Evolutionary conservation across 2,888 invertebrate genomes (phyloP), one percentile per base, ranked within the genome.

Genomic region (Osmoderma eremita): DNA sequence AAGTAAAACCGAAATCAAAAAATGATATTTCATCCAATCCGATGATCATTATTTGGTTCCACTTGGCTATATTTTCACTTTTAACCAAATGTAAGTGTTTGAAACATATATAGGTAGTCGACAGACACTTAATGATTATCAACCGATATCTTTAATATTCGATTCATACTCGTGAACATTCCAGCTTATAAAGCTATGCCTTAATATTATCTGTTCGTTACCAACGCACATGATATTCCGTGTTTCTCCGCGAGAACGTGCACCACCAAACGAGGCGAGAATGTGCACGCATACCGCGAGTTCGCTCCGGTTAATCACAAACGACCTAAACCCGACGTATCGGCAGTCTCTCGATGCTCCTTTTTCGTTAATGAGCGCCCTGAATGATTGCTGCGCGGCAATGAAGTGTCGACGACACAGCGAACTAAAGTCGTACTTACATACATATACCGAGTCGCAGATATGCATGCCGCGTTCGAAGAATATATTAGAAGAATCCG

Each of bases 331-430:
- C 30, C 4, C 20, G 49, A 51, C 53, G 36, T 36, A 36, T 53
- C 20, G 18, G 15, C 15, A 48, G 36, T 24, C 42, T 61, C 58
- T 24, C 18, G 58, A 48, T 61, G 58, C 15, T 61, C 45, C 17
- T 45, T 61, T 61, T 61, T 30, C 30, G 45, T 61, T 61, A 61
- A 61, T 61, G 58, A 61, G 45, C 30, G 45, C 30, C 30, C 17
- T 30, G 58, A 61, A 61, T 45, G 53, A 53, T 53, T 53, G 36
- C 36, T 38, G 13, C 38, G 53, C 38, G 38, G 53, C 53, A 53
- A 53, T 53, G 36, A 53, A 53, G 53, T n/a, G 38, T 24, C 17
- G 12, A 53, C 53, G 53, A 38, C 38, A 38, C 53, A 53, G 18
- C 38, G 10, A 38, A n/a, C n/a, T 53, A 51, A 53, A 17, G 50